Conservation (phyloP, 1,140 invertebrate genomes). For the Bombus affinis region DNA sequence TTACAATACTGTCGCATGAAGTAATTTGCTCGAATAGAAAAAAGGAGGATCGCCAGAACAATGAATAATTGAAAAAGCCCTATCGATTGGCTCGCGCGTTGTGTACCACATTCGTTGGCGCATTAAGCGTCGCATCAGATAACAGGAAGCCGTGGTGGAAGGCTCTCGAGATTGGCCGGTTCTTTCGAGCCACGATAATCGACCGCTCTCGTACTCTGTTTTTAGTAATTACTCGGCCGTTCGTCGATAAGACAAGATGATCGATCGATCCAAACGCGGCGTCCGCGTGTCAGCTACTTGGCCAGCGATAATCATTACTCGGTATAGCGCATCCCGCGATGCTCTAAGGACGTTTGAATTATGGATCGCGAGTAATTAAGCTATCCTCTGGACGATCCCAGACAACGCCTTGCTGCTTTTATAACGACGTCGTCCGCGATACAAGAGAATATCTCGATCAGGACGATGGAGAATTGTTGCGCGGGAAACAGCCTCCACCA, state of each 20-base stretch:
- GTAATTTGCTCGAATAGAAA: neutral
- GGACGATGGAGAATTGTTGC: neutral
- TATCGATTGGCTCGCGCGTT: neutral
- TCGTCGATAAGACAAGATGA: conserved; percentile 45
- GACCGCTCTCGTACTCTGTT: conserved; percentile 27
- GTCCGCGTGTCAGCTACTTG: conserved; percentile 32
- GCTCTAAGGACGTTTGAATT: conserved; percentile 46
- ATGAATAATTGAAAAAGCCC: conserved; percentile 20
- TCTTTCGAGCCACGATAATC: conserved; percentile 18
- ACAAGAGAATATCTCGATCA: conserved; percentile 22
- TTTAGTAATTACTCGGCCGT: conserved; percentile 46
- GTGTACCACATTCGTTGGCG: conserved; percentile 26
- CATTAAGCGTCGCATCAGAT: conserved; percentile 18
- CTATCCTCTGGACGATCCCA: conserved; percentile 15
- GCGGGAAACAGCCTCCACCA: neutral
- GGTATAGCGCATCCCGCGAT: neutral
- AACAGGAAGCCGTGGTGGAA: conserved; percentile 27
- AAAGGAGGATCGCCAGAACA: neutral
- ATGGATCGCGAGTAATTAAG: conserved; percentile 50
- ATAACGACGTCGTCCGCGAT: neutral
- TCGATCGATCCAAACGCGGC: conserved; percentile 40
- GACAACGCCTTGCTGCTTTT: conserved; percentile 15
- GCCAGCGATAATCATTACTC: conserved; percentile 50
- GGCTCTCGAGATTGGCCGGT: conserved; percentile 14
- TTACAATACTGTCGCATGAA: no score